Percentiles rank a stretch among this genome's conserved stretches.
phyloP scores from a whole-genome alignment of 1,140 invertebrate genomes.

The Latrodectus geometricus region DNA sequence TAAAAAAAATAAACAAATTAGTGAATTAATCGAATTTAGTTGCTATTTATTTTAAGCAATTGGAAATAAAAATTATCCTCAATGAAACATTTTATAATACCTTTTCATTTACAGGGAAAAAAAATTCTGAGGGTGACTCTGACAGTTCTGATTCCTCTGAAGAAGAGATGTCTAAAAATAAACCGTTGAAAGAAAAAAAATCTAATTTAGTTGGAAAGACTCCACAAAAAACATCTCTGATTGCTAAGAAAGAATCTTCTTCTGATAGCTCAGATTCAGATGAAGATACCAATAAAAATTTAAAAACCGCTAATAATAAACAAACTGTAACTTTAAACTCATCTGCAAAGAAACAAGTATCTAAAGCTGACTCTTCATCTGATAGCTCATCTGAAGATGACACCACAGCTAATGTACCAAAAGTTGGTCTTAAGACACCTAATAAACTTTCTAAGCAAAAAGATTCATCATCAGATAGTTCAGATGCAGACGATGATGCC shows the following conservation, averaged over 20 bases:
- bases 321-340: background rate
- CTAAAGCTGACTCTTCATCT: slow-evolving; percentile 13
- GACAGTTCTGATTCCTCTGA: slow-evolving; percentile 15
- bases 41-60: too few species aligned
- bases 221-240: background rate
- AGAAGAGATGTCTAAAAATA: background rate
- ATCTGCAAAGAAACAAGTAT: background rate
- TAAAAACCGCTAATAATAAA: background rate
- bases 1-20: too few species aligned
- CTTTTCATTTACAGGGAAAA: too few species aligned
- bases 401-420: background rate
- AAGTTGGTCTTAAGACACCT: too few species aligned
- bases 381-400: background rate
- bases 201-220: background rate
- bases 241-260: background rate
- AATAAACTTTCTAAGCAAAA: background rate
- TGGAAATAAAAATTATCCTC: too few species aligned
- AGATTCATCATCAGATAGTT: slow-evolving; percentile 42
- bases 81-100: too few species aligned
- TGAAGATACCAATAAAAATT: background rate
- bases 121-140: background rate
- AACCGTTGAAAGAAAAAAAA: background rate
- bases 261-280: background rate
- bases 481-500: background rate
- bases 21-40: too few species aligned